Base-by-base conservation (phyloP, 2,888 invertebrate species). In the Lycaena phlaeas region DNA sequence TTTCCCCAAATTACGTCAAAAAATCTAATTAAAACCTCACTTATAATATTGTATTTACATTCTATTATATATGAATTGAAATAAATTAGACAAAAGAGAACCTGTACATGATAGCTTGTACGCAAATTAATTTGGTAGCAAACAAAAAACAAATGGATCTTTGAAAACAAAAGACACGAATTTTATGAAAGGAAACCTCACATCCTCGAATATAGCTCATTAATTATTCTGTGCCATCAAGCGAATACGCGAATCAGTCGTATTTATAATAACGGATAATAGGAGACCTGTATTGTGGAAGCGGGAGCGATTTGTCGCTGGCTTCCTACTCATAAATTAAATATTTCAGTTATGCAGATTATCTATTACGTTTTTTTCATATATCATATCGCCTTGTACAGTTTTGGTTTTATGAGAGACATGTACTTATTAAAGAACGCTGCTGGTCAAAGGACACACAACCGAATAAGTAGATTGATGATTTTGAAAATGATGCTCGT, bases 61-160 rank as follows among this genome's bases (percentile, higher is more conserved):
- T n/a, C n/a, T n/a, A n/a, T n/a, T n/a, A n/a, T n/a, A n/a, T n/a
- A n/a, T n/a, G n/a, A n/a, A n/a, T 22, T 22, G 39, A 45, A 43
- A 46, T 40, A 44, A 39, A 38, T 41, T 41, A 27, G 38, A 49
- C 49, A 51, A 52, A 51, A 53, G 49, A 44, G 41, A n/a, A 42
- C 37, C 75, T 77, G 79, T 63, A 60, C 60, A 56, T 66, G 78
- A 79, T 72, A 63, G 68, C 66, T 58, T 48, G 59, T 58, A 64
- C 68, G 66, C 68, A 72, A 76, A 79, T 78, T 73, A 72, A 69
- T 72, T 69, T 65, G 61, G 66, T 56, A 69, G 48, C 67, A 67
- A 66, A 73, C 71, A 72, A 76, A 76, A 68, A 67, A 64, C 59
- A 59, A 61, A 61, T 57, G 61, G 57, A 54, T 53, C 56, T 51